phyloP scores from a whole-genome alignment of 2,797 vertebrate genomes.

The Phyllotis vaccarum region DNA sequence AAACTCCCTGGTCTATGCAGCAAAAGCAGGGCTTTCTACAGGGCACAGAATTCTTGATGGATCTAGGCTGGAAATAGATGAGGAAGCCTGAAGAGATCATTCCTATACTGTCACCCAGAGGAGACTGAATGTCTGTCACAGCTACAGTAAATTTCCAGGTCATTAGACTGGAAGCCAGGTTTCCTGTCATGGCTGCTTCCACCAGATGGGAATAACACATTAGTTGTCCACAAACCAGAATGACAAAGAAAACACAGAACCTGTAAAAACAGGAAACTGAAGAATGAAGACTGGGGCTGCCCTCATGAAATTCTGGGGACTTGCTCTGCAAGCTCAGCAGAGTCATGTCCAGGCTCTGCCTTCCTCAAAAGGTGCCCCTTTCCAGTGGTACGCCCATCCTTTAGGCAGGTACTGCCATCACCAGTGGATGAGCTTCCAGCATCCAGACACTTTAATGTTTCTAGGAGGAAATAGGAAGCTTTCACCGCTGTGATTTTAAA shows the following conservation, averaged over 20 bases:
- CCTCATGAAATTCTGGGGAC: background rate
- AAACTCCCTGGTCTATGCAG: background rate
- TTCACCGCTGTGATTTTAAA: background rate
- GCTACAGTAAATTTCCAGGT: background rate
- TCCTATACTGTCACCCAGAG: background rate
- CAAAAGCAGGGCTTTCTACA: background rate
- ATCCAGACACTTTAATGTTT: background rate
- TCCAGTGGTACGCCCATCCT: background rate
- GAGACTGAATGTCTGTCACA: background rate
- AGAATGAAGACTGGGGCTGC: background rate
- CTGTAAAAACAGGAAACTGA: background rate
- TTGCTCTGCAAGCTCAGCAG: background rate
- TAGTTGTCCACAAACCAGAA: background rate
- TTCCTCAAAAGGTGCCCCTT: background rate
- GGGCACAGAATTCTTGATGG: background rate
- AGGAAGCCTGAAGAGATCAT: background rate
- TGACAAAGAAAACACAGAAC: background rate
- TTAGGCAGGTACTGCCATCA: accelerated
- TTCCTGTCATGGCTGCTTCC: background rate
- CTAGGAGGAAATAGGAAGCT: background rate
- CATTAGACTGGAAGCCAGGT: background rate
- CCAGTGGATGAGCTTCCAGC: background rate
- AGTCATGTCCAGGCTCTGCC: background rate
- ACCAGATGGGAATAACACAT: background rate
- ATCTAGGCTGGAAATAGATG: background rate